Evolutionary conservation across 2,888 invertebrate genomes (phyloP), one percentile per base, ranked within the genome.

Genomic region (Cosmorhoe ocellata): DNA sequence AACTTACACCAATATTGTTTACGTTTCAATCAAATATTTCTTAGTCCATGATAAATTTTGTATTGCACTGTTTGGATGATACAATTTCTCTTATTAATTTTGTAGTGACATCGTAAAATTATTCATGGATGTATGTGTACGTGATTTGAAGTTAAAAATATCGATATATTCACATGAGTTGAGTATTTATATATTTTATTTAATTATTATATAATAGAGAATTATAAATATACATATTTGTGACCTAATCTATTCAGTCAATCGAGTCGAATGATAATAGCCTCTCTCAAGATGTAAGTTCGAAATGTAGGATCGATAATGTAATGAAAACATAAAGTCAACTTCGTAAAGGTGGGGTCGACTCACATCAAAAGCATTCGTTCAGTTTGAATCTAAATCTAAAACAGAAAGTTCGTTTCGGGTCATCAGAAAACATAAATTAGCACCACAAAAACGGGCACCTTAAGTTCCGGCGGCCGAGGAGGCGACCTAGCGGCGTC

Each of bases 161-260:
- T 45, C 48, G 50, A 52, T 40, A 18, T 18, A 68, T 71, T 64
- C 63, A 56, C 62, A 64, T 61, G 59, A 18, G 18, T 69, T 75
- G 79, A 77, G 74, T 79, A 76, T 84, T 86, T 84, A 37, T 31
- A 34, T 80, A 74, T 73, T 18, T 71, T 64, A 69, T 74, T 79
- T 74, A 79, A 42, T 12, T 43, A 44, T 71, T 71, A 75, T 73
- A 76, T 63, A 74, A 56, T 59, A 59, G 51, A 54, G 53, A 55
- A 56, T 50, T 33, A 67, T 66, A 76, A n/a, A 71, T 69, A 77
- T 77, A 81, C 74, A 80, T 77, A 81, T 75, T 79, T 79, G 86
- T 79, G 86, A 86, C 82, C 87, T 88, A 88, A 84, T 81, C 88
- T 89, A 89, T 80, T 89, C 89, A 89, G 89, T 89, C 89, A 80